phyloP scores from a whole-genome alignment of 2,888 invertebrate species.

The Diogma glabrata region DNA sequence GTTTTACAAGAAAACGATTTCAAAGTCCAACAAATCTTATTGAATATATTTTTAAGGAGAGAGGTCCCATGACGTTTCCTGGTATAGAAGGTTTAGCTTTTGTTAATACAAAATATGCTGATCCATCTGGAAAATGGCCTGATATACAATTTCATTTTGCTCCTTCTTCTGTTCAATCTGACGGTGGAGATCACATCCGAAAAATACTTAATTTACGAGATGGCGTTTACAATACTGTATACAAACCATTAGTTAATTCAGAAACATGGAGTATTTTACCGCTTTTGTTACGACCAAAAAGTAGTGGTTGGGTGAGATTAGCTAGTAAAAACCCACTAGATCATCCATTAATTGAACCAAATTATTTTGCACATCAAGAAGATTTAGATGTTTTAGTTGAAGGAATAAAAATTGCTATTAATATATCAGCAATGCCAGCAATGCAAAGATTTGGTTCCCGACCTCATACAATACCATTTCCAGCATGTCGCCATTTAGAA shows the following conservation, averaged over 20 bases:
- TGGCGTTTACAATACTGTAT: constrained; percentile 72
- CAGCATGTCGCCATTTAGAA: constrained; percentile 62
- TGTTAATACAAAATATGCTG: constrained; percentile 78
- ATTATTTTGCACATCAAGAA: constrained; percentile 77
- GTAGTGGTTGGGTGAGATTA: constrained; percentile 76
- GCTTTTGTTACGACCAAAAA: constrained; percentile 69
- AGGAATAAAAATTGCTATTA: constrained; percentile 73
- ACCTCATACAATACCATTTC: constrained; percentile 67
- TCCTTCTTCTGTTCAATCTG: constrained; percentile 73
- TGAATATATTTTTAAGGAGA: constrained; percentile 69
- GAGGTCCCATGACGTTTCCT: constrained; percentile 71
- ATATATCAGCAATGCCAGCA: constrained; percentile 64
- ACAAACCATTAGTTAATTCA: constrained; percentile 63
- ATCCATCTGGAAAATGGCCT: constrained; percentile 62
- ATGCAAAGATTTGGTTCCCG: constrained; percentile 72
- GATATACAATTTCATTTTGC: constrained; percentile 82
- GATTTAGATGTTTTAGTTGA: constrained; percentile 70
- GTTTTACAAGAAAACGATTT: constrained; percentile 64
- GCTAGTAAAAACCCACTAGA: constrained; percentile 69
- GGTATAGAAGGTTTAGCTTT: constrained; percentile 82
- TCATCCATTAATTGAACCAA: constrained; percentile 79
- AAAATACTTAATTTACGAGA: constrained; percentile 65
- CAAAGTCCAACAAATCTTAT: constrained; percentile 64
- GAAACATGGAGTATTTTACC: constrained; percentile 81
- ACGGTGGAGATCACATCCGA: constrained; percentile 66